Percentiles rank a stretch among this genome's conserved stretches.
Evolutionary conservation across 2,888 invertebrate species (phyloP).

Genomic region (Agrochola circellaris): DNA sequence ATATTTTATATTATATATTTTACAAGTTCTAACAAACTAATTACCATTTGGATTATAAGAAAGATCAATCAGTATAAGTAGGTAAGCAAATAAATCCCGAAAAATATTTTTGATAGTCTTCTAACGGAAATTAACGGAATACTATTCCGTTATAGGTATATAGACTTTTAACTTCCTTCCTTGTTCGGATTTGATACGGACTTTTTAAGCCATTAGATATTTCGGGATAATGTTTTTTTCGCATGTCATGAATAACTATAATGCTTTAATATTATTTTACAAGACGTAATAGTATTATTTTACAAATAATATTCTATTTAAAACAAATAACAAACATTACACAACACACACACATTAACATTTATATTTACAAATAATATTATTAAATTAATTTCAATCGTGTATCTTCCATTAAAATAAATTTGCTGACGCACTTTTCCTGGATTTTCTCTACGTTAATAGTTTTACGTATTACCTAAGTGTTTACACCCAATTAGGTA

Average conservation of each 20-base stretch:
- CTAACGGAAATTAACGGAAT: no score
- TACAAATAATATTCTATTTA: no score
- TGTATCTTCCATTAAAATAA: not conserved
- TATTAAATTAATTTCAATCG: not conserved
- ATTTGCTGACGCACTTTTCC: not conserved
- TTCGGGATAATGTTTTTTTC: not conserved
- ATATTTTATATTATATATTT: not conserved
- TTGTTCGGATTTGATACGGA: not conserved
- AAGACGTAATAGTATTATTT: no score
- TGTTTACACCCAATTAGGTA: not conserved
- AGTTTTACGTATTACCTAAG: not conserved
- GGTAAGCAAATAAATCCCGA: not conserved
- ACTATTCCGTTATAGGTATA: not conserved
- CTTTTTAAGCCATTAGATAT: not conserved
- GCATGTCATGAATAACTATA: not conserved
- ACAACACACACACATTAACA: no score
- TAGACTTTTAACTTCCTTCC: not conserved
- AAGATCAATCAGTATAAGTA: not conserved
- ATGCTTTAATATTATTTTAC: not conserved
- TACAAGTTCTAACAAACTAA: not conserved
- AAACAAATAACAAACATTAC: no score
- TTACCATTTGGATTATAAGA: not conserved
- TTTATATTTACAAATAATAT: no score
- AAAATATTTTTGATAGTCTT: not conserved
- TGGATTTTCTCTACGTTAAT: not conserved